Evolutionary conservation across 2,797 vertebrate species (phyloP).

Genomic region (Nyctalus aviator): DNA sequence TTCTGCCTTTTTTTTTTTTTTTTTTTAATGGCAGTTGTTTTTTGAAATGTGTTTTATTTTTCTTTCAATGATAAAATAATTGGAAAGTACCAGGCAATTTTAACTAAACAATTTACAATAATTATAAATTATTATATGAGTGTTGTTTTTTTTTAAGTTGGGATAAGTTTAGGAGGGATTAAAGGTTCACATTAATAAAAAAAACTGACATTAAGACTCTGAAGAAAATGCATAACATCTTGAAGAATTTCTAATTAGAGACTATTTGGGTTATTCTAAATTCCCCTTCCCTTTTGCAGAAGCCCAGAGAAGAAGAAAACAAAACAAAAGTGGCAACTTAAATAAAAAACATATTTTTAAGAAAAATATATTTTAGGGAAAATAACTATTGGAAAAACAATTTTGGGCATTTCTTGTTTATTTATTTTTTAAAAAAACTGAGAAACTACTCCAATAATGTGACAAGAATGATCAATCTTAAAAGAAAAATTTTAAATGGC

Average conservation of each 20-base stretch:
- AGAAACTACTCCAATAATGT: neutral
- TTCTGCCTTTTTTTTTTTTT: neutral
- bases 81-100: neutral
- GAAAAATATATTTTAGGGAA: neutral
- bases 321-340: neutral
- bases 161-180: neutral
- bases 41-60: neutral
- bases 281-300: neutral
- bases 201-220: neutral
- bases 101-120: neutral
- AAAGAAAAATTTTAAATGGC: neutral
- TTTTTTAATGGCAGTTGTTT: neutral
- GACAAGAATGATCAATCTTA: neutral
- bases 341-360: neutral
- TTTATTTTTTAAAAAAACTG: neutral
- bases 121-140: neutral
- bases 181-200: neutral
- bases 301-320: neutral
- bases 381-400: neutral
- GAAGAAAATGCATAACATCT: neutral
- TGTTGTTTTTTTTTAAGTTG: neutral
- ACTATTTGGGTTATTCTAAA: neutral
- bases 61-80: neutral
- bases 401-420: neutral
- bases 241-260: conserved; percentile 4